Evolutionary conservation across 2,113 vertebrate species (phyloP).

Genomic region (Columba livia): DNA sequence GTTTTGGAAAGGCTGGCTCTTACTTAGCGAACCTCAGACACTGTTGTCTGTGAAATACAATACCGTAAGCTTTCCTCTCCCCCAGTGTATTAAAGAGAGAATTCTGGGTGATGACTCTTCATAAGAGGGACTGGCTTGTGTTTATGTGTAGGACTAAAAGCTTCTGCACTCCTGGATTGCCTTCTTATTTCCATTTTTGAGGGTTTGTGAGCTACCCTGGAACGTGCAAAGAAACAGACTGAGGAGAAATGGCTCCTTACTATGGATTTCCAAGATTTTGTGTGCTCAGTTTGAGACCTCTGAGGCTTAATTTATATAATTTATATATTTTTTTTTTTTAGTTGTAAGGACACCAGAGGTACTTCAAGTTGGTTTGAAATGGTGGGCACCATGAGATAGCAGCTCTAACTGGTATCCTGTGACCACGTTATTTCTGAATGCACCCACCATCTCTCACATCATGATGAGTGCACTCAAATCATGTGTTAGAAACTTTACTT

Average conservation of each 20-base stretch:
- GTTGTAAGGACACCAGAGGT: background rate
- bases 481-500: background rate
- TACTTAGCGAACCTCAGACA: background rate
- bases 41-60: background rate
- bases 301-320: background rate
- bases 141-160: background rate
- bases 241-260: background rate
- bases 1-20: background rate
- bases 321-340: background rate
- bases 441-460: too few relatives aligned
- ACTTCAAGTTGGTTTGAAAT: background rate
- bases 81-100: background rate
- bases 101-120: background rate
- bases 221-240: background rate
- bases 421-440: accelerated
- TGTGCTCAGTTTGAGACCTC: background rate
- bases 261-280: background rate
- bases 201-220: background rate
- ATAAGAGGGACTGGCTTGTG: background rate
- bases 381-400: background rate
- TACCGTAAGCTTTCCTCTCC: background rate
- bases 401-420: background rate
- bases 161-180: background rate
- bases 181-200: background rate
- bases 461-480: background rate